A percentile compares a stretch with the other conserved stretches of the same genome.
Evolutionary conservation across 2,888 invertebrate species (phyloP).

Genomic region (Ephialtes manifestator): DNA sequence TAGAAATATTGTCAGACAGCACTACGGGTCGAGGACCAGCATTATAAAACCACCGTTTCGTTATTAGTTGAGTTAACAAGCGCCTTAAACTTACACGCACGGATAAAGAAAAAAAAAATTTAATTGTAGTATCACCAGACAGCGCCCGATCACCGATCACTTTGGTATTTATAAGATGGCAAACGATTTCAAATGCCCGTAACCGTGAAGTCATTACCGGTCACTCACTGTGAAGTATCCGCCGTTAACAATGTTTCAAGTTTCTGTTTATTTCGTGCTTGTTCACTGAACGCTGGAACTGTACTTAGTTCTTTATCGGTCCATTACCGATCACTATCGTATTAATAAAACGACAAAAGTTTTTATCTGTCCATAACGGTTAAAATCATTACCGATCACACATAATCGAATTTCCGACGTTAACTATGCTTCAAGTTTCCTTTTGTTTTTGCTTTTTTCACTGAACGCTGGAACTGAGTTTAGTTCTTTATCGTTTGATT

Average conservation of each 20-base stretch:
- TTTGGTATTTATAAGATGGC: neutral
- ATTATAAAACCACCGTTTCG: constrained; percentile 18
- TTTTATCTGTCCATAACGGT: neutral
- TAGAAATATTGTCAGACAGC: constrained; percentile 19
- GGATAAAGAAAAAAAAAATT: neutral
- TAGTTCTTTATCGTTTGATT: no score
- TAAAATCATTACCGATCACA: neutral
- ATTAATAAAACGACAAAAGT: neutral
- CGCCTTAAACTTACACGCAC: neutral
- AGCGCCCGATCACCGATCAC: neutral
- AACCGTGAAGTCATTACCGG: neutral
- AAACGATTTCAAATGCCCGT: neutral
- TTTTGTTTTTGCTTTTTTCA: neutral
- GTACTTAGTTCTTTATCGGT: no score
- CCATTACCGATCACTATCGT: neutral
- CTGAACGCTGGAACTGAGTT: constrained; percentile 64
- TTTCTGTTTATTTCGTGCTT: no score
- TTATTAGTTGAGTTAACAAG: constrained; percentile 4
- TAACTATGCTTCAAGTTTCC: no score
- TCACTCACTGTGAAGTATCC: no score
- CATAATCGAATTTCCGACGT: no score
- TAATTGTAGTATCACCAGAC: neutral
- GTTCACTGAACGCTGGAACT: no score
- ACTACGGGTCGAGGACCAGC: neutral
- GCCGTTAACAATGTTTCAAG: no score